phyloP scores from a whole-genome alignment of 2,888 invertebrate species.

The Agrotis puta region DNA sequence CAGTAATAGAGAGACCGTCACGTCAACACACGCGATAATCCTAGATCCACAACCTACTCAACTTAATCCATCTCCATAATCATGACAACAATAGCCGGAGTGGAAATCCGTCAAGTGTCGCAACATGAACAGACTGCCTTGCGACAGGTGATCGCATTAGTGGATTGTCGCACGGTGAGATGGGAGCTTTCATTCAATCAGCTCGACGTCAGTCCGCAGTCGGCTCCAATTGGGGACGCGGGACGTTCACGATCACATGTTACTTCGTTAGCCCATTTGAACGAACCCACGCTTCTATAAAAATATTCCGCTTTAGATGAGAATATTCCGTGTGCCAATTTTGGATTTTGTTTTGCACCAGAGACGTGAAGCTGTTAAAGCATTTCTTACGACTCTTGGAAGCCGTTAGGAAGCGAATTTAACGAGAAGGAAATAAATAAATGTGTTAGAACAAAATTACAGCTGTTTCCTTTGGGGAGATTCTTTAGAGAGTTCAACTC shows the following conservation, averaged over 20 bases:
- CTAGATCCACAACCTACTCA: background rate
- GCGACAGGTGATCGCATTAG: constrained; percentile 48
- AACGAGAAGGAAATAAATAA: constrained; percentile 8
- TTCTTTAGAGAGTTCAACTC: background rate
- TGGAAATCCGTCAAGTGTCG: constrained; percentile 30
- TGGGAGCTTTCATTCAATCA: constrained; percentile 54
- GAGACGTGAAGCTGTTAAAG: constrained; percentile 13
- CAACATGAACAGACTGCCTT: constrained; percentile 10
- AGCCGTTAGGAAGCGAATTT: constrained; percentile 16
- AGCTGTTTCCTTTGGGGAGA: background rate
- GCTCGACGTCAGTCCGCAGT: constrained; percentile 15
- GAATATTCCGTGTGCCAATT: constrained; percentile 29
- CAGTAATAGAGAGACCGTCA: no score
- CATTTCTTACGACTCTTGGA: constrained; percentile 2
- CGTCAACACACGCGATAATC: background rate
- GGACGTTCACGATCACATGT: constrained; percentile 17
- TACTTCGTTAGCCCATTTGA: constrained; percentile 46
- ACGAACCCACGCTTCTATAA: constrained; percentile 18
- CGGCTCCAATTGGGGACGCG: constrained; percentile 23
- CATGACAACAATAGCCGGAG: constrained; percentile 26
- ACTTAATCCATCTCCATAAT: constrained; percentile 4
- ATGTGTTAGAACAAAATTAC: constrained; percentile 1
- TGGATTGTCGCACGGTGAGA: constrained; percentile 40
- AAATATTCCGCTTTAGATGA: constrained; percentile 36
- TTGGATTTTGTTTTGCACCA: constrained; percentile 24